Conservation (phyloP, 2,888 invertebrate species). For the Aphelenchoides bicaudatus region DNA sequence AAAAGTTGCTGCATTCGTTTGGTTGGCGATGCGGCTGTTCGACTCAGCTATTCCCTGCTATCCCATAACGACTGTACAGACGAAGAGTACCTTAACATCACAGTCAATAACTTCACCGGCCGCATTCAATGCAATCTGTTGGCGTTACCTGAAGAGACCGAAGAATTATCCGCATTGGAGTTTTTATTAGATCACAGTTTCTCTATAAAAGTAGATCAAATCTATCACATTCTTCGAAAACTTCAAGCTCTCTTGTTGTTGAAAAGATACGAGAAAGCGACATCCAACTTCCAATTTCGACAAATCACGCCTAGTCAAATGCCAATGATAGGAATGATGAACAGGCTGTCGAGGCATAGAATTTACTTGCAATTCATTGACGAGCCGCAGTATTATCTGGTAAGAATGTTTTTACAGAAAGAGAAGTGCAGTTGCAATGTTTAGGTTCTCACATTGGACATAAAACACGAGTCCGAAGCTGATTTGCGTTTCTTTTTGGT, state of each 20-base stretch:
- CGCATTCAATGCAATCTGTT: constrained; percentile 46
- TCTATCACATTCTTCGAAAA: neutral
- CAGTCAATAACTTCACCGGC: constrained; percentile 53
- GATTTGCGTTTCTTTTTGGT: constrained; percentile 21
- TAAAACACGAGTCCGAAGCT: constrained; percentile 16
- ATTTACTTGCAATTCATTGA: constrained; percentile 13
- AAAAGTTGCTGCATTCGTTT: neutral
- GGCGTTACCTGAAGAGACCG: constrained; percentile 14
- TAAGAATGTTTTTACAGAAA: neutral
- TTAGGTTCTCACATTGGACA: constrained; percentile 2
- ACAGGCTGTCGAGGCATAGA: neutral
- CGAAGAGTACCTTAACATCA: constrained; percentile 39
- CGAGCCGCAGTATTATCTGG: constrained; percentile 12
- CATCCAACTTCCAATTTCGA: constrained; percentile 4
- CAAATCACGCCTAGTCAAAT: neutral
- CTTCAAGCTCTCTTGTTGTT: constrained; percentile 3
- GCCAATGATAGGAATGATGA: neutral
- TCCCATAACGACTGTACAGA: constrained; percentile 27
- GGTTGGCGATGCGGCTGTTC: constrained; percentile 43
- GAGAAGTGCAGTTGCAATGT: neutral
- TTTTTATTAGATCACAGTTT: neutral
- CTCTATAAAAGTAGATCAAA: neutral
- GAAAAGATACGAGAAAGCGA: neutral
- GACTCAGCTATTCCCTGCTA: constrained; percentile 41
- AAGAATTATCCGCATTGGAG: neutral